phyloP scores from a whole-genome alignment of 2,113 vertebrate genomes.

The Galbula dea region DNA sequence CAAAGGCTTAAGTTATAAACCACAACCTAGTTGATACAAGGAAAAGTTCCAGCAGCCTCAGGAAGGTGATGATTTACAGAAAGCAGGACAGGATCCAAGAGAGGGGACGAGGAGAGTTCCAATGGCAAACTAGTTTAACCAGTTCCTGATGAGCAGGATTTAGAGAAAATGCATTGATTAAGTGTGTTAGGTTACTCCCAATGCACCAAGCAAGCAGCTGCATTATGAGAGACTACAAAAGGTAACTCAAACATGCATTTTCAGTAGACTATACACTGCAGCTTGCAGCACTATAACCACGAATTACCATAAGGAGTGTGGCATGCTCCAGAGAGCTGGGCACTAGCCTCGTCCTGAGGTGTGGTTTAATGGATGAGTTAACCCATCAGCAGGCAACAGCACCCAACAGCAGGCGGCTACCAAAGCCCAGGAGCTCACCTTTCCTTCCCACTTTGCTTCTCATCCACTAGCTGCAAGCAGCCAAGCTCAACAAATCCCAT shows the following conservation, averaged over 20 bases:
- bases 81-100: constrained; percentile 32
- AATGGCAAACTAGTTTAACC: constrained; percentile 59
- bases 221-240: background rate
- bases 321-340: background rate
- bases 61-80: constrained; percentile 68
- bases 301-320: rapidly evolving
- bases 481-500: background rate
- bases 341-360: background rate
- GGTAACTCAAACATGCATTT: background rate
- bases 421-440: background rate
- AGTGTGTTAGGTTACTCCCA: background rate
- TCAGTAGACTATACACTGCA: background rate
- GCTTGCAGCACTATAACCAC: background rate
- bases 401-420: background rate
- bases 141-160: constrained; percentile 35
- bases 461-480: background rate
- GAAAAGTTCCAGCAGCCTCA: constrained; percentile 24
- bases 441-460: background rate
- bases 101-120: background rate
- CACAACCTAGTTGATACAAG: background rate
- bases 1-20: constrained; percentile 8
- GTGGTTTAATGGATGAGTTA: background rate
- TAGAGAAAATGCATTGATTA: background rate
- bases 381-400: no score
- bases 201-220: background rate